phyloP scores from a whole-genome alignment of 64 coral and sea anemone genomes.

The Trachythela sp. region DNA sequence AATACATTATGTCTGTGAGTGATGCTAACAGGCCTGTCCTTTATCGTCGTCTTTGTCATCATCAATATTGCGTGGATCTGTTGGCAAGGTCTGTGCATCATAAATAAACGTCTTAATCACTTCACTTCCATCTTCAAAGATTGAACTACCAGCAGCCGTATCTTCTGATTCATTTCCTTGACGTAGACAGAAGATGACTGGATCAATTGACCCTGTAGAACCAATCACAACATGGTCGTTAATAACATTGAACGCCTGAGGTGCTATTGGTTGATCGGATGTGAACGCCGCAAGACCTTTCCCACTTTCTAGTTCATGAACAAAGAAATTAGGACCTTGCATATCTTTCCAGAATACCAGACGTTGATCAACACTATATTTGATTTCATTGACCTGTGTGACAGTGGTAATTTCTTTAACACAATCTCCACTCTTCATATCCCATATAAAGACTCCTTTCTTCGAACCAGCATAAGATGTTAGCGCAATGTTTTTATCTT shows the following conservation, averaged over 20 bases:
- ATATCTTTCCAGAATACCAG: slow-evolving; percentile 16
- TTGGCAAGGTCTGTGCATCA: background rate
- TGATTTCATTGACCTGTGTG: background rate
- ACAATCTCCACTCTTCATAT: background rate
- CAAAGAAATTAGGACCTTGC: background rate
- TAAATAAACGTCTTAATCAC: background rate
- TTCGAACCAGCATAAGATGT: background rate
- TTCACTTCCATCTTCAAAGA: background rate
- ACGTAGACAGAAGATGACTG: background rate
- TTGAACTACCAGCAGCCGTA: background rate
- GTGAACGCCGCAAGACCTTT: background rate
- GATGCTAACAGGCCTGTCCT: background rate
- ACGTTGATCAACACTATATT: background rate
- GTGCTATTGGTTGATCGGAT: background rate
- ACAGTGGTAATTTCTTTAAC: background rate
- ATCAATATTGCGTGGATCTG: background rate
- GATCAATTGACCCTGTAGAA: background rate
- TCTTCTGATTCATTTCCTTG: background rate
- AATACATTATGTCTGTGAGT: too few species aligned
- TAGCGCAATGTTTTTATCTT: background rate
- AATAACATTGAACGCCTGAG: background rate
- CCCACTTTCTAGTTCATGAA: background rate
- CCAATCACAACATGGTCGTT: background rate
- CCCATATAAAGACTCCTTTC: background rate
- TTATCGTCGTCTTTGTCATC: slow-evolving; percentile 14